Base-by-base conservation (phyloP, 2,113 vertebrate species). In the Prionailurus bengalensis region DNA sequence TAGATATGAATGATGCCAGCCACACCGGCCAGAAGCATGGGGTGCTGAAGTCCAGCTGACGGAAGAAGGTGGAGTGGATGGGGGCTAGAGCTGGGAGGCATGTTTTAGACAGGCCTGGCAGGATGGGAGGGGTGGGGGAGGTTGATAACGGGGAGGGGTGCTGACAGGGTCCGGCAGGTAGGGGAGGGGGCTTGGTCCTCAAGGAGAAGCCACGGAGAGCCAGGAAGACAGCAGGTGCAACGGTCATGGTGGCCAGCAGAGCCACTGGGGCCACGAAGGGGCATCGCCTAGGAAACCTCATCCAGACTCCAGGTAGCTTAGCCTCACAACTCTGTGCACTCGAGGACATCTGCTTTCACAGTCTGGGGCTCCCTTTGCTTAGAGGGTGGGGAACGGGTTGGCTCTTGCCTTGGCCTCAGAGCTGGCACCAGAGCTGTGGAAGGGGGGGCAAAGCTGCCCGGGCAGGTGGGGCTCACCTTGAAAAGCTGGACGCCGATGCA, bases 401-500 rank as follows among this genome's bases (percentile, higher is more conserved):
- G 27, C 65, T 27, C 36, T 12, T 0, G n/a, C n/a, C 76, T 13
- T 0, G 6, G 29, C 68, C 80, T 51, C 10, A 2, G 1, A 6
- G 14, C n/a, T 0, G 45, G n/a, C 74, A 0, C 63, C 4, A 4
- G 71, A 6, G 19, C 39, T 42, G 39, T 39, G 68, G 23, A n/a
- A 1, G 12, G 48, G 15, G 15, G 7, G 7, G 31, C 19, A 1
- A 5, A 7, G 17, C 5, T 19, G 36, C 31, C 16, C 0, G 0
- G 4, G 4, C 1, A 0, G 21, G 53, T 0, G 0, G 81, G 29
- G 65, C 5, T 98, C 95, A 99, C 99, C 99, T 99, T 99, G 98
- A 99, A 99, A 31, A 99, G 99, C 90, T 99, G 99, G 4, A 99
- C 99, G 7, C 99, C 99, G 0, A 99, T 99, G 98, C 99, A 99